Evolutionary conservation across 2,113 vertebrate genomes (phyloP).

Genomic region (Nettapus auritus): DNA sequence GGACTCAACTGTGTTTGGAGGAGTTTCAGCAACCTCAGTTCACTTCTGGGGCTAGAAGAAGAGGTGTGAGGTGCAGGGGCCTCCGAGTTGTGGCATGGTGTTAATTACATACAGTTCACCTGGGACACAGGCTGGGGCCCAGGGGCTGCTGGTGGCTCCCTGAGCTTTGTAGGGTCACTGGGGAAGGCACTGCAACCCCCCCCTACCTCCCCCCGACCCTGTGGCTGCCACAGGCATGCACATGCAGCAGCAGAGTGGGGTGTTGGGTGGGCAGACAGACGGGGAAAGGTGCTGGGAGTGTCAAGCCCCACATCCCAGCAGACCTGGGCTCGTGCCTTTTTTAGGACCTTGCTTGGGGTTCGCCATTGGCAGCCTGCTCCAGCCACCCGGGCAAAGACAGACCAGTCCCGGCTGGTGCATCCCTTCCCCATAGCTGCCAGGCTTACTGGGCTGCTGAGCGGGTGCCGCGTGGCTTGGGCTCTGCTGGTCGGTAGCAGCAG

Average conservation of each 20-base stretch:
- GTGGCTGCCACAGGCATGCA: too few relatives aligned
- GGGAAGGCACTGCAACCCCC: neutral
- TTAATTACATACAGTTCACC: neutral
- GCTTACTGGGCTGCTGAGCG: neutral
- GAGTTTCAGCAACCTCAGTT: neutral
- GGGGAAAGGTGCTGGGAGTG: neutral
- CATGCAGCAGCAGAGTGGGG: neutral
- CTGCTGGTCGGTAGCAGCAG: neutral
- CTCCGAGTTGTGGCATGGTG: neutral
- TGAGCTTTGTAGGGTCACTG: too few relatives aligned
- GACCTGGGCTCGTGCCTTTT: neutral
- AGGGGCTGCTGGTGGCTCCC: neutral
- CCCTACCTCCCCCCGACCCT: too few relatives aligned
- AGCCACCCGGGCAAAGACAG: neutral
- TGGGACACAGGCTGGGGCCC: too few relatives aligned
- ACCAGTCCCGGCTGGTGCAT: neutral
- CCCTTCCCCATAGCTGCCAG: neutral
- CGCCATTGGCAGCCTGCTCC: neutral
- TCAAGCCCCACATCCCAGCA: neutral
- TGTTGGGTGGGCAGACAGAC: neutral
- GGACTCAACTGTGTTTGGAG: neutral
- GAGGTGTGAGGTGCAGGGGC: neutral
- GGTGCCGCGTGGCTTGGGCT: neutral
- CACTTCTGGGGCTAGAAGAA: neutral
- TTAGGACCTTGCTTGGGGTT: neutral